Evolutionary conservation across 2,113 vertebrate species (phyloP).

Genomic region (Coreoperca whiteheadi): DNA sequence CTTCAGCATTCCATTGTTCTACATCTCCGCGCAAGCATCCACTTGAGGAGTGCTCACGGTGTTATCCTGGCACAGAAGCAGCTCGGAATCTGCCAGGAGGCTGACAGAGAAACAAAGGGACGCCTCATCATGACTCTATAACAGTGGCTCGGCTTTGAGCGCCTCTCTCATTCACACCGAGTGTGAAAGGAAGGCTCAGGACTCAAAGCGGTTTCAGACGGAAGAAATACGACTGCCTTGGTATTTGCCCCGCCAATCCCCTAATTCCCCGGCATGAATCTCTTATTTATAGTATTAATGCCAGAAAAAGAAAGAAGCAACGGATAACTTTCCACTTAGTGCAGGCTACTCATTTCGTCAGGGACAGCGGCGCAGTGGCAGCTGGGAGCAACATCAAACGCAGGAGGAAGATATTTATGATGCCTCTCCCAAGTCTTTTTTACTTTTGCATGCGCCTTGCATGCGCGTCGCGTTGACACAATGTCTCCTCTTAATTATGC

Average conservation of each 20-base stretch:
- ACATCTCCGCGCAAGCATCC: neutral
- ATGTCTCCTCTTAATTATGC: conserved; percentile 5
- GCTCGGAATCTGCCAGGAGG: conserved; percentile 8
- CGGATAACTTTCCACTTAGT: conserved; percentile 48
- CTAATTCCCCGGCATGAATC: neutral
- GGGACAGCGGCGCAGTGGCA: neutral
- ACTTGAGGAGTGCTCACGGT: conserved; percentile 16
- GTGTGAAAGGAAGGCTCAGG: neutral
- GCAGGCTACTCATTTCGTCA: neutral
- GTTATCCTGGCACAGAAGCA: conserved; percentile 3
- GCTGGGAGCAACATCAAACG: conserved; percentile 46
- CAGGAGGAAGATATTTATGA: conserved; percentile 14
- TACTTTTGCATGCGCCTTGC: conserved; percentile 14
- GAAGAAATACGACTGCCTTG: neutral
- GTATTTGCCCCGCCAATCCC: neutral
- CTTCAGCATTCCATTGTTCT: conserved; percentile 17
- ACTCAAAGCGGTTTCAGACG: conserved; percentile 15
- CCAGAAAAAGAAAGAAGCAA: neutral
- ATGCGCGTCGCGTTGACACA: neutral
- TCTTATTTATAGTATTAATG: neutral
- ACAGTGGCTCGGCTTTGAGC: conserved; percentile 34
- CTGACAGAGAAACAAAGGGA: conserved; percentile 43
- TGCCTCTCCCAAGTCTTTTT: conserved; percentile 40
- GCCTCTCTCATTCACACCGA: conserved; percentile 34
- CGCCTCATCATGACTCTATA: conserved; percentile 30